Conservation (phyloP, 1,140 invertebrate species). For the Dreissena rostriformis region DNA sequence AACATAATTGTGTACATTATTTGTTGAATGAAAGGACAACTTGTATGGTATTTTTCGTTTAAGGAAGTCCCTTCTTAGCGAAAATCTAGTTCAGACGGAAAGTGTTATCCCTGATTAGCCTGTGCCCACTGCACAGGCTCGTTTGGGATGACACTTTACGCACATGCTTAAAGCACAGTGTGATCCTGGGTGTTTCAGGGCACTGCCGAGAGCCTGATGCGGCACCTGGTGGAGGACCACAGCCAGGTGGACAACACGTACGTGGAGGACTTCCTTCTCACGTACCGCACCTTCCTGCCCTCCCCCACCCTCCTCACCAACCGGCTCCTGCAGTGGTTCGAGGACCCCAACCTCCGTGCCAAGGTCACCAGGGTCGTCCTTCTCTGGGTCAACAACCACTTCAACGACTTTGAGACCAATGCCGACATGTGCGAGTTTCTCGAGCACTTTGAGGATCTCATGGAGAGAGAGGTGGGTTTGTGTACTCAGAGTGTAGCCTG, state of each 20-base stretch:
- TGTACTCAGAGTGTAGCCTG: background rate
- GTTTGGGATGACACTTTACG: too few relatives aligned
- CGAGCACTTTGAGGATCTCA: constrained; percentile 91
- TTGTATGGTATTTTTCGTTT: too few relatives aligned
- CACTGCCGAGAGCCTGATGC: constrained; percentile 94
- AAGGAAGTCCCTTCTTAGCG: too few relatives aligned
- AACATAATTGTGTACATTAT: too few relatives aligned
- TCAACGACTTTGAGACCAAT: constrained; percentile 99
- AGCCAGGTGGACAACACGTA: constrained; percentile 97
- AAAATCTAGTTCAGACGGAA: too few relatives aligned
- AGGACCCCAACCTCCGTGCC: constrained; percentile 90
- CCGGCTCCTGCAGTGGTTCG: constrained; percentile 93
- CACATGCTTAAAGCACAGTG: too few relatives aligned
- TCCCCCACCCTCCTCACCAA: constrained; percentile 92
- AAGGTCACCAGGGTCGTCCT: constrained; percentile 94
- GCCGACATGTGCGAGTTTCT: constrained; percentile 98
- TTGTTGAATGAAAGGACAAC: too few relatives aligned
- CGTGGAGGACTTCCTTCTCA: constrained; percentile 99
- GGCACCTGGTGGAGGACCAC: constrained; percentile 95
- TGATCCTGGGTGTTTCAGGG: constrained; percentile 83
- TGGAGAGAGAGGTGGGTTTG: constrained; percentile 77
- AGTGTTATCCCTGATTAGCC: too few relatives aligned
- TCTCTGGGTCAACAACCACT: constrained; percentile 99
- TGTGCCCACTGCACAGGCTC: too few relatives aligned
- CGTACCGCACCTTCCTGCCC: constrained; percentile 96